phyloP scores from a whole-genome alignment of 1,140 invertebrate species.

The Periplaneta americana region DNA sequence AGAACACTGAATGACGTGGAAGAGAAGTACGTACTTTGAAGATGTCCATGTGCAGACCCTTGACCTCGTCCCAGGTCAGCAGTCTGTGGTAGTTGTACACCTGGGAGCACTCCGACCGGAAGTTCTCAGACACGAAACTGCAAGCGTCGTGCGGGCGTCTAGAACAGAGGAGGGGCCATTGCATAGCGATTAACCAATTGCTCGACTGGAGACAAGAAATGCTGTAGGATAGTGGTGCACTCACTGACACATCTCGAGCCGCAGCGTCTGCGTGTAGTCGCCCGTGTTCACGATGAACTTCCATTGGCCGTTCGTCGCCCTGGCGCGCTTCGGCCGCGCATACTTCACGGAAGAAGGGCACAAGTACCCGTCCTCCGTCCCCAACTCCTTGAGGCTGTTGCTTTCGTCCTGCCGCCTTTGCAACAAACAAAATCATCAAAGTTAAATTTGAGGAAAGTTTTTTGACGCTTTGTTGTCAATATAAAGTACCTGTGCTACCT shows the following conservation, averaged over 20 bases:
- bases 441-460: too few relatives aligned
- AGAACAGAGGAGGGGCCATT: constrained; percentile 34
- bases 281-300: constrained; percentile 84
- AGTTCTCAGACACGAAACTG: constrained; percentile 72
- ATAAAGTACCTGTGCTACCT: too few relatives aligned
- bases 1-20: too few relatives aligned
- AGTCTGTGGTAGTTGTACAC: constrained; percentile 84
- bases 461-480: too few relatives aligned
- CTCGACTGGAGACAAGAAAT: not conserved
- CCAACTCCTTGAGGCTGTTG: not conserved
- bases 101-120: constrained; percentile 76
- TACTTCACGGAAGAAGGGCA: constrained; percentile 81
- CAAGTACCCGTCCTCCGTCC: constrained; percentile 62
- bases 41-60: constrained; percentile 79
- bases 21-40: constrained; percentile 73
- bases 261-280: constrained; percentile 76
- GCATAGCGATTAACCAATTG: not conserved
- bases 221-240: constrained; percentile 12
- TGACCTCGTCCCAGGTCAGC: constrained; percentile 73
- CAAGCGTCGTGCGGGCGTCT: constrained; percentile 69
- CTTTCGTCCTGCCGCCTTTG: not conserved
- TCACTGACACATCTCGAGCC: constrained; percentile 79
- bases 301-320: constrained; percentile 75
- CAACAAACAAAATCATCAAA: too few relatives aligned
- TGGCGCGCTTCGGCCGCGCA: constrained; percentile 72